A percentile compares a stretch with the other conserved stretches of the same genome.
Evolutionary conservation across 1,140 invertebrate genomes (phyloP).

Genomic region (Heliconius eleuchia): DNA sequence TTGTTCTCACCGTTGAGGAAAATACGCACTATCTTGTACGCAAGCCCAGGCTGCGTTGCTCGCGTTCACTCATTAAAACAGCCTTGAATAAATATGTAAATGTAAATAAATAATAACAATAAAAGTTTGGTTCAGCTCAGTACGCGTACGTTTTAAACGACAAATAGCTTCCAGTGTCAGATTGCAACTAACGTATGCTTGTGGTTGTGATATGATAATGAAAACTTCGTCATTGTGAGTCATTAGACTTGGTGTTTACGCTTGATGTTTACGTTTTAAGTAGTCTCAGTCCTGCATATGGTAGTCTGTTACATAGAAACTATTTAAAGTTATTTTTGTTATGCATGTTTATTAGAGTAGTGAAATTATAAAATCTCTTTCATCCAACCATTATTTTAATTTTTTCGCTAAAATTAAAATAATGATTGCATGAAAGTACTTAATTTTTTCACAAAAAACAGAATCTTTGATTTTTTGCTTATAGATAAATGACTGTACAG

Average conservation of each 20-base stretch:
- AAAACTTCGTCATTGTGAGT: conserved; percentile 78
- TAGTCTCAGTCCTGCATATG: conserved; percentile 51
- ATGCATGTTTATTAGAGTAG: conserved; percentile 46
- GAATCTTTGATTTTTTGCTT: background rate
- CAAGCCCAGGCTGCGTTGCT: conserved; percentile 38
- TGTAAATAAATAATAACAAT: conserved; percentile 36
- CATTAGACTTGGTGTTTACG: conserved; percentile 73
- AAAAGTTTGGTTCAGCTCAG: conserved; percentile 33
- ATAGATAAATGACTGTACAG: background rate
- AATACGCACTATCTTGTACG: conserved; percentile 61
- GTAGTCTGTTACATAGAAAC: conserved; percentile 53
- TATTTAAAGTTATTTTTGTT: conserved; percentile 53
- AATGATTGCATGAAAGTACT: too few relatives aligned
- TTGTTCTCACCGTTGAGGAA: conserved; percentile 74
- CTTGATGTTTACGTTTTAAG: conserved; percentile 73
- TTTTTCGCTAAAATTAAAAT: background rate
- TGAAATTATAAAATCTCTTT: conserved; percentile 3
- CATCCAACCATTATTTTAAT: background rate
- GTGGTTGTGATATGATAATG: conserved; percentile 76
- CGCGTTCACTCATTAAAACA: conserved; percentile 58
- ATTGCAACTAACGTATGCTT: conserved; percentile 70
- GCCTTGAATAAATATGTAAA: conserved; percentile 44
- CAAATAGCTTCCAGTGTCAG: conserved; percentile 57
- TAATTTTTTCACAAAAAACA: background rate
- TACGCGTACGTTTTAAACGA: conserved; percentile 48